These are phyloP conservation scores for Rynchops niger DNA, from an alignment of 2,113 vertebrate species.

Conservation along the genomic window DNA sequence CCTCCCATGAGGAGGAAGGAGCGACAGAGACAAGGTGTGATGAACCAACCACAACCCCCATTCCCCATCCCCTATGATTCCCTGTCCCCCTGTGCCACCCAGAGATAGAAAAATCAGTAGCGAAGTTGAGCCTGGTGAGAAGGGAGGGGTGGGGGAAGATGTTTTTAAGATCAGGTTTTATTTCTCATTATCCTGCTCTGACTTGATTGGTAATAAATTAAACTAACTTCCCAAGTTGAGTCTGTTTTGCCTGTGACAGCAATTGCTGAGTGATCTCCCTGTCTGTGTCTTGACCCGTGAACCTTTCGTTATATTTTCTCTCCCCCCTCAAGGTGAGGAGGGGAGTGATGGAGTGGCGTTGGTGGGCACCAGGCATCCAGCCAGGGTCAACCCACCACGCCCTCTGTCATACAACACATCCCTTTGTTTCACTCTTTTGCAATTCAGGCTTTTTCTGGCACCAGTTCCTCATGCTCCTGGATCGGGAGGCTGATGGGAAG, in stretches of 20 bases:
- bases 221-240: background rate
- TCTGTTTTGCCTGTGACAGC: background rate
- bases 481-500: background rate
- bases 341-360: background rate
- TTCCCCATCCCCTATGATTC: background rate
- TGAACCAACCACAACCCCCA: background rate
- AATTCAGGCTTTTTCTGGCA: background rate
- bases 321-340: background rate
- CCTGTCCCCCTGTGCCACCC: background rate
- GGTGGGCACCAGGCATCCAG: background rate
- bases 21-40: background rate
- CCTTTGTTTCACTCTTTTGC: background rate
- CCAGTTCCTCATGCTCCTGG: accelerated
- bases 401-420: background rate
- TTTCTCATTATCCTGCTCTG: background rate
- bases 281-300: background rate
- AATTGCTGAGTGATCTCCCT: background rate
- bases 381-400: background rate
- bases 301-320: background rate
- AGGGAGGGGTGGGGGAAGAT: background rate
- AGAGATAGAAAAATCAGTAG: background rate
- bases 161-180: background rate
- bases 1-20: background rate
- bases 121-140: background rate
- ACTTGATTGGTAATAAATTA: background rate